Evolutionary conservation across 2,888 invertebrate genomes (phyloP).

Genomic region (Dilophus febrilis): DNA sequence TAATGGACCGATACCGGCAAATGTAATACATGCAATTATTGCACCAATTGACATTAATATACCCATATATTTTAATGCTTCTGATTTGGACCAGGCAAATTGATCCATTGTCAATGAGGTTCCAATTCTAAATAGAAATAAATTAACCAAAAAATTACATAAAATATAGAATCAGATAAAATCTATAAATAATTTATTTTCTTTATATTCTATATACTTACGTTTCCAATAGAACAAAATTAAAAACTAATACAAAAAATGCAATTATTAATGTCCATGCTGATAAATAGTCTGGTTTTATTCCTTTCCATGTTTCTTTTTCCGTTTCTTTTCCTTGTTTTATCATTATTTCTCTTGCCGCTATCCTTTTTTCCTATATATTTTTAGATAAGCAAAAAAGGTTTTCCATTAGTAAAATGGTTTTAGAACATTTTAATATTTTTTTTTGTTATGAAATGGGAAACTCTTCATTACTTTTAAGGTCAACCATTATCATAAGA

Average conservation of each 20-base stretch:
- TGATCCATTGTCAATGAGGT: conserved; percentile 78
- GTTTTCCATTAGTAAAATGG: too few species aligned
- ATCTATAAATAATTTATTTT: not conserved
- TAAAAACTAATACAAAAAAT: conserved; percentile 71
- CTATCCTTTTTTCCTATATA: conserved; percentile 45
- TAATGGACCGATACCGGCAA: conserved; percentile 51
- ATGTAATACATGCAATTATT: conserved; percentile 55
- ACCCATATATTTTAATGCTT: conserved; percentile 67
- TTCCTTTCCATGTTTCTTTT: conserved; percentile 51
- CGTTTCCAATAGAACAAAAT: conserved; percentile 77
- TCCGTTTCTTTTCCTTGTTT: conserved; percentile 53
- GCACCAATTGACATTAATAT: conserved; percentile 66
- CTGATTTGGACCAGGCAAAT: conserved; percentile 65
- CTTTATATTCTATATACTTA: conserved; percentile 22
- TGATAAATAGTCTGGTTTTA: conserved; percentile 56
- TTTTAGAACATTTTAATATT: too few species aligned
- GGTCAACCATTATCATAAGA: too few species aligned
- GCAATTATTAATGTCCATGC: conserved; percentile 63
- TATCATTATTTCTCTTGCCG: conserved; percentile 61
- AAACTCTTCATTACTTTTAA: too few species aligned
- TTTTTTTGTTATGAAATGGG: too few species aligned
- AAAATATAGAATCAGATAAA: too few species aligned
- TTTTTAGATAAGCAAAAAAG: too few species aligned
- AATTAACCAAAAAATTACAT: too few species aligned
- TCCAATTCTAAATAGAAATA: conserved; percentile 40